These are phyloP conservation scores for Synanthedon myopaeformis DNA, from an alignment of 2,888 invertebrate genomes.

Conservation along the genomic window DNA sequence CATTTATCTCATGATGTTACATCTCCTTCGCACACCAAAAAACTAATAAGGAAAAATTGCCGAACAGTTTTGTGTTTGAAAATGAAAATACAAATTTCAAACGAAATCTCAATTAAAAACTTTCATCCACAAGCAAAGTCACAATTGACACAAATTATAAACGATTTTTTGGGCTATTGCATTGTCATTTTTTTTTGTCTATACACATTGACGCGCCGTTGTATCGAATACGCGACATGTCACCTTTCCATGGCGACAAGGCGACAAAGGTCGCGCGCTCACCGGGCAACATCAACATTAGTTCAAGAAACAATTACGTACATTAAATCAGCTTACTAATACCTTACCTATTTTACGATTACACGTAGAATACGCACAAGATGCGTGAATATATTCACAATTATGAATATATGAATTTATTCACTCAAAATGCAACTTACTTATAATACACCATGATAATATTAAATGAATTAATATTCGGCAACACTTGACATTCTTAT, in stretches of 20 bases:
- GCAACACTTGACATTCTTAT: slow-evolving; percentile 68
- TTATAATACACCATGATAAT: slow-evolving; percentile 64
- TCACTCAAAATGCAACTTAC: slow-evolving; percentile 44
- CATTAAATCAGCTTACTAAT: slow-evolving; percentile 64
- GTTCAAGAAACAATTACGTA: slow-evolving; percentile 67
- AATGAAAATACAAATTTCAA: slow-evolving; percentile 28
- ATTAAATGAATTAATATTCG: slow-evolving; percentile 66
- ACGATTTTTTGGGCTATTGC: slow-evolving; percentile 68
- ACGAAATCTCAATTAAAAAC: slow-evolving; percentile 29
- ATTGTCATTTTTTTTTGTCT: slow-evolving; percentile 48
- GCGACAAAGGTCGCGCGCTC: background rate
- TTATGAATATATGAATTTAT: slow-evolving; percentile 13
- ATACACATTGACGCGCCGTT: slow-evolving; percentile 38
- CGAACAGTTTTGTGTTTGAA: slow-evolving; percentile 60
- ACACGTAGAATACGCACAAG: slow-evolving; percentile 38
- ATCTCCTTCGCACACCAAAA: slow-evolving; percentile 48
- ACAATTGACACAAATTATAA: slow-evolving; percentile 38
- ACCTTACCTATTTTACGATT: slow-evolving; percentile 66
- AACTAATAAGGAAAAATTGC: slow-evolving; percentile 28
- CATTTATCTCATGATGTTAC: slow-evolving; percentile 43
- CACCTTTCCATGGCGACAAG: background rate
- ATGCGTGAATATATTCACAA: slow-evolving; percentile 25
- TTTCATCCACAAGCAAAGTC: slow-evolving; percentile 35
- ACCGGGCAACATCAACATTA: slow-evolving; percentile 39
- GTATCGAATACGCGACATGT: background rate